phyloP scores from a whole-genome alignment of 1,140 invertebrate species.

The Aphis craccivora region DNA sequence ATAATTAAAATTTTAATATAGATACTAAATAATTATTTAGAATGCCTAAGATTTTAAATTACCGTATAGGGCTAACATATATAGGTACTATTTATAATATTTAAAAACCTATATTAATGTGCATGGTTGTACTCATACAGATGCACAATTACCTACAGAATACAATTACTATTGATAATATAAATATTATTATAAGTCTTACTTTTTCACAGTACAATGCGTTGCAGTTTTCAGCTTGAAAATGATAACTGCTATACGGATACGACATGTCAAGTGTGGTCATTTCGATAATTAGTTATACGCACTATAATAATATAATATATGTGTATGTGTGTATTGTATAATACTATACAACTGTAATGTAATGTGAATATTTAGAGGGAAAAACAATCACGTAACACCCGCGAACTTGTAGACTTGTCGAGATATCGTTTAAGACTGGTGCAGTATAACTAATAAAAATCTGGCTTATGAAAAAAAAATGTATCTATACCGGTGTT shows the following conservation, averaged over 20 bases:
- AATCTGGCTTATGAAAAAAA: constrained; percentile 24
- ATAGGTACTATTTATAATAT: background rate
- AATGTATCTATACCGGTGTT: constrained; percentile 20
- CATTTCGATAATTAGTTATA: constrained; percentile 2
- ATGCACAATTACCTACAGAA: background rate
- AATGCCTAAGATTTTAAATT: background rate
- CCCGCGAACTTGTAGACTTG: constrained; percentile 46
- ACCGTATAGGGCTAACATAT: background rate
- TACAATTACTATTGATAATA: background rate
- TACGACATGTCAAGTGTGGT: constrained; percentile 50
- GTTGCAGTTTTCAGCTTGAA: constrained; percentile 31
- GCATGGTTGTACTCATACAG: background rate
- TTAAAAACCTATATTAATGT: background rate
- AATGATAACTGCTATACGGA: constrained; percentile 28
- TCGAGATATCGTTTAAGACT: constrained; percentile 46
- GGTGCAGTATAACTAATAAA: background rate
- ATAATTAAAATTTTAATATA: background rate
- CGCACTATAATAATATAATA: background rate
- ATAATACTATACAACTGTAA: background rate
- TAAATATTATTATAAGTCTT: constrained; percentile 4
- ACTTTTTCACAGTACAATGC: constrained; percentile 48
- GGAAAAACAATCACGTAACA: background rate
- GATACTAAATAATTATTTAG: background rate
- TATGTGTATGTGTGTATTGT: background rate
- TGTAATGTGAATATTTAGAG: background rate